Evolutionary conservation across 2,113 vertebrate genomes (phyloP).

Genomic region (Chinchilla lanigera): DNA sequence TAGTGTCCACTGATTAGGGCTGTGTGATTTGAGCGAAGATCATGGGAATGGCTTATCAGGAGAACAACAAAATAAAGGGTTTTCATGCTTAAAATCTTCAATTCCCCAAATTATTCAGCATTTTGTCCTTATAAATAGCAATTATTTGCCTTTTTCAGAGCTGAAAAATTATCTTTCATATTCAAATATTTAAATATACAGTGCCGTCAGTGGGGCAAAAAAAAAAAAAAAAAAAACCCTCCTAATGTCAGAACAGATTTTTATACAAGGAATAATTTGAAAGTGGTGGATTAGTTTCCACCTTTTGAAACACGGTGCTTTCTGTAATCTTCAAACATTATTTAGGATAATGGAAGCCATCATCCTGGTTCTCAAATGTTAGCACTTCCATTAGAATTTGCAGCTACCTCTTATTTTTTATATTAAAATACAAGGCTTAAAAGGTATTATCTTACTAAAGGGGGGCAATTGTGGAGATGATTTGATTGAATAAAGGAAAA

Average conservation of each 20-base stretch:
- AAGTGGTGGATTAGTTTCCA: conserved; percentile 91
- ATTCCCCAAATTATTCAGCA: conserved; percentile 85
- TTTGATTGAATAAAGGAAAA: conserved; percentile 96
- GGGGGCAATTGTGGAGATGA: conserved; percentile 93
- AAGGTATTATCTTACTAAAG: conserved; percentile 95
- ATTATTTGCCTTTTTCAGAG: conserved; percentile 87
- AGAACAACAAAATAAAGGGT: conserved; percentile 85
- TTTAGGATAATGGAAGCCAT: conserved; percentile 93
- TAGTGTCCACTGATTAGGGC: conserved; percentile 79
- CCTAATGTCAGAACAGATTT: conserved; percentile 87
- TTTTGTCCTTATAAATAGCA: conserved; percentile 88
- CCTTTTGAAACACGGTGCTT: conserved; percentile 92
- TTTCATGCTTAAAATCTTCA: conserved; percentile 85
- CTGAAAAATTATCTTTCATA: conserved; percentile 87
- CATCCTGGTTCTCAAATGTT: conserved; percentile 90
- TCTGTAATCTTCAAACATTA: conserved; percentile 93
- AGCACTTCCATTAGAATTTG: conserved; percentile 92
- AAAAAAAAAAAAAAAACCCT: conserved; percentile 65
- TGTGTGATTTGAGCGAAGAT: conserved; percentile 73
- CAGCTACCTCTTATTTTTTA: conserved; percentile 95
- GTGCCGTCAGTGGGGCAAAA: conserved; percentile 79
- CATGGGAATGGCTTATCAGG: conserved; percentile 71
- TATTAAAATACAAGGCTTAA: conserved; percentile 96
- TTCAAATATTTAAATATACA: conserved; percentile 89
- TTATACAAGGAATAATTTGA: conserved; percentile 89